A percentile compares a stretch with the other conserved stretches of the same genome.
phyloP scores from a whole-genome alignment of 2,113 vertebrate genomes.

The Mus pahari region DNA sequence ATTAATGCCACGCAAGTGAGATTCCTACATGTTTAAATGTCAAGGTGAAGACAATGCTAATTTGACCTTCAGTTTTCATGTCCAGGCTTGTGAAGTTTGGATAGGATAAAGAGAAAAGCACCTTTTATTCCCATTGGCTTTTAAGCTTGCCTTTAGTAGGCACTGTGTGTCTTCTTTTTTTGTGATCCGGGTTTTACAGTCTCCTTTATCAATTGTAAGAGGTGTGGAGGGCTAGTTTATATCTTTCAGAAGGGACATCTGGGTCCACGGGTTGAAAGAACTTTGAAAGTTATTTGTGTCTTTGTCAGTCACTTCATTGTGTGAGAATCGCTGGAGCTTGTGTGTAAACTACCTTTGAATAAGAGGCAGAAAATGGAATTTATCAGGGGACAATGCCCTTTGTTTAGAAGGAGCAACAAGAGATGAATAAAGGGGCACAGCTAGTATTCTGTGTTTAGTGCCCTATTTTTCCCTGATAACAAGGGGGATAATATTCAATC shows the following conservation, averaged over 20 bases:
- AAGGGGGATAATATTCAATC: constrained; percentile 73
- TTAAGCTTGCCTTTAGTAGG: constrained; percentile 75
- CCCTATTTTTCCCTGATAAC: constrained; percentile 73
- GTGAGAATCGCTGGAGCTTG: constrained; percentile 57
- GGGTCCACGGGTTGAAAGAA: constrained; percentile 83
- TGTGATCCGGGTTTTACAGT: constrained; percentile 75
- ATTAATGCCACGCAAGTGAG: constrained; percentile 64
- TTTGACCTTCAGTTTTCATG: constrained; percentile 69
- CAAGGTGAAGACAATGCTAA: constrained; percentile 68
- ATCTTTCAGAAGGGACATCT: constrained; percentile 78
- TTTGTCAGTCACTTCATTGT: constrained; percentile 76
- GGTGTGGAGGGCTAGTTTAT: constrained; percentile 76
- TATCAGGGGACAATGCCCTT: constrained; percentile 80
- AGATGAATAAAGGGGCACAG: constrained; percentile 74
- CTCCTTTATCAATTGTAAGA: constrained; percentile 82
- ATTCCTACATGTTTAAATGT: constrained; percentile 61
- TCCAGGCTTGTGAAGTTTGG: constrained; percentile 56
- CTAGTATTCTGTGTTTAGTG: constrained; percentile 68
- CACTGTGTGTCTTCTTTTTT: constrained; percentile 69
- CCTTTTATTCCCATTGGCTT: constrained; percentile 68
- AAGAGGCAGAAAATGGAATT: constrained; percentile 79
- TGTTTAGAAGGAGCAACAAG: constrained; percentile 81
- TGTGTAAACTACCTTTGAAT: constrained; percentile 82
- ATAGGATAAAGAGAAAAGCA: constrained; percentile 64
- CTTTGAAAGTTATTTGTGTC: constrained; percentile 82